Percentiles rank a stretch among this genome's conserved stretches.
phyloP scores from a whole-genome alignment of 2,113 vertebrate species.

The Trichechus manatus region DNA sequence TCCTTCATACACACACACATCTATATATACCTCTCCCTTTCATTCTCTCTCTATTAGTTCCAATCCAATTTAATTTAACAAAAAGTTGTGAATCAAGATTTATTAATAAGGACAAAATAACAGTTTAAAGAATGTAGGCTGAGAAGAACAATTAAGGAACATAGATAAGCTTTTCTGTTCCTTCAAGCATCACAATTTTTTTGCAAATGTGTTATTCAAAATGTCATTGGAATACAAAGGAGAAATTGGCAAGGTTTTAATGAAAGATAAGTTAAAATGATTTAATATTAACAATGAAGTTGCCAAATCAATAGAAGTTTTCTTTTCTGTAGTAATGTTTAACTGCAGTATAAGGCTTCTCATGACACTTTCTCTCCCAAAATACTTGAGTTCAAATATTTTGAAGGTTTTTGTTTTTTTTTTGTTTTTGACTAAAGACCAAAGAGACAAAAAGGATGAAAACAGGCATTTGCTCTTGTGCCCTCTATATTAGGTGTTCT shows the following conservation, averaged over 20 bases:
- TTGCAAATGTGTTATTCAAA: background rate
- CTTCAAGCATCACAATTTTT: background rate
- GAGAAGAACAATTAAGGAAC: background rate
- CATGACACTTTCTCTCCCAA: background rate
- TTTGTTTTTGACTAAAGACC: slow-evolving; percentile 2
- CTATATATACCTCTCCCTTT: no score
- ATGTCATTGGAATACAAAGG: background rate
- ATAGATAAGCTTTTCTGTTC: background rate
- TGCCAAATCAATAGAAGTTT: background rate
- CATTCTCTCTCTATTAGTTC: background rate
- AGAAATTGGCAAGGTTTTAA: background rate
- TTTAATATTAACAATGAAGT: background rate
- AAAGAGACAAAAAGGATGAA: background rate
- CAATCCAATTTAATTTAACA: background rate
- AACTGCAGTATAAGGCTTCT: background rate
- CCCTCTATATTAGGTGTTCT: background rate
- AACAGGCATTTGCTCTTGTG: background rate
- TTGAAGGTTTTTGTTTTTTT: background rate
- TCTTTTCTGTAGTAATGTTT: background rate
- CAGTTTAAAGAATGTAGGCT: background rate
- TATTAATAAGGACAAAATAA: background rate
- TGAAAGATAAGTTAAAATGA: background rate
- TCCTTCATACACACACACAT: no score
- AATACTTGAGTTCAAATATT: slow-evolving; percentile 17
- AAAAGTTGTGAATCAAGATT: background rate